phyloP scores from a whole-genome alignment of 2,113 vertebrate genomes.

The Stigmatopora nigra region DNA sequence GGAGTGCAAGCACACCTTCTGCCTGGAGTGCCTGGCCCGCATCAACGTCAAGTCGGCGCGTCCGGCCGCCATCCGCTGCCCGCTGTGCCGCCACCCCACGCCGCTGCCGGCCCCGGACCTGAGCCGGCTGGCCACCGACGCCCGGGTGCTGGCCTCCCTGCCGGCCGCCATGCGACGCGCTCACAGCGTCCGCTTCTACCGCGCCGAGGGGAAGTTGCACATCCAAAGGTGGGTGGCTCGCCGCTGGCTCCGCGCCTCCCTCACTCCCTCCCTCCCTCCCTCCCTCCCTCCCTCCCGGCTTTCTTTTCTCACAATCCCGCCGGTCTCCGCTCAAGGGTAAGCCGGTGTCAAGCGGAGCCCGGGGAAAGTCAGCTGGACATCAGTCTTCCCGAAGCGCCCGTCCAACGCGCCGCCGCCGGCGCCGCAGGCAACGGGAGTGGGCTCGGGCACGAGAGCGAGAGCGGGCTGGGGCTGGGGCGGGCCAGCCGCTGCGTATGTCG shows the following conservation, averaged over 20 bases:
- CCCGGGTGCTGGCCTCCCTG: conserved; percentile 61
- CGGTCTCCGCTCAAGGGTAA: conserved; percentile 14
- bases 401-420: too few species aligned
- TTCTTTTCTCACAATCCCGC: not conserved
- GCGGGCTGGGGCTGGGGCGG: conserved; percentile 33
- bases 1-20: conserved; percentile 75
- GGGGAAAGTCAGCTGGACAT: conserved; percentile 43
- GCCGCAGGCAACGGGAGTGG: too few species aligned
- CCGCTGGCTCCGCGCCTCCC: too few species aligned
- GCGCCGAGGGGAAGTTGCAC: conserved; percentile 67
- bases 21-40: conserved; percentile 75
- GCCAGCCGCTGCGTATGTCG: conserved; percentile 28
- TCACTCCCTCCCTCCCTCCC: too few species aligned
- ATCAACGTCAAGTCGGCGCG: conserved; percentile 70
- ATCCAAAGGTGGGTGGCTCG: conserved; percentile 53
- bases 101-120: conserved; percentile 66
- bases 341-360: not conserved
- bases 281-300: not conserved
- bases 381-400: conserved; percentile 39
- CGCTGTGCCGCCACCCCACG: conserved; percentile 67
- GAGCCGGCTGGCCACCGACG: conserved; percentile 65
- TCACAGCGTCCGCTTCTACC: conserved; percentile 71
- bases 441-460: not conserved
- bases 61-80: conserved; percentile 69
- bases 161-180: conserved; percentile 71